Conservation (phyloP, 1,140 invertebrate genomes). For the Schlechtendalia chinensis region DNA sequence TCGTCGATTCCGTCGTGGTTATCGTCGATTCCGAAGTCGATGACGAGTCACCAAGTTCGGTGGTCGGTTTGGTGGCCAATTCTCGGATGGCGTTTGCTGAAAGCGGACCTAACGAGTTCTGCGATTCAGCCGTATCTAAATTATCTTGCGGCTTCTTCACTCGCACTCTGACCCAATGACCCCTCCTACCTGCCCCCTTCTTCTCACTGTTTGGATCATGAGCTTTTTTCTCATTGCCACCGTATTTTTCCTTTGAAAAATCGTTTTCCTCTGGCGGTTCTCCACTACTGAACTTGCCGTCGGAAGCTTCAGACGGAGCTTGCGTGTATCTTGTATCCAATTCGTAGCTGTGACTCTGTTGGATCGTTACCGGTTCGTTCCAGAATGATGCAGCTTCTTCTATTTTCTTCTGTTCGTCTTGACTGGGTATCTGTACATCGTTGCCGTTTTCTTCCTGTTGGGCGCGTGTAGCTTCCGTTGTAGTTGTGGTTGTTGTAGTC, state of each 20-base stretch:
- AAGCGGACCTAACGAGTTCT: conserved; percentile 56
- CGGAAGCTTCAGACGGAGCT: conserved; percentile 56
- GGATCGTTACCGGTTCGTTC: conserved; percentile 53
- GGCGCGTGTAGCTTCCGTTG: background rate
- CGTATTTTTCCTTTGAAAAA: conserved; percentile 12
- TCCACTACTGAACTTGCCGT: conserved; percentile 61
- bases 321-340: conserved; percentile 34
- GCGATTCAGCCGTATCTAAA: conserved; percentile 69
- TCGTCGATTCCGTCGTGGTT: background rate
- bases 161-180: conserved; percentile 65
- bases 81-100: conserved; percentile 57
- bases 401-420: conserved; percentile 33
- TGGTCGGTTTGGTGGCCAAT: conserved; percentile 54
- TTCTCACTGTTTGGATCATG: conserved; percentile 21
- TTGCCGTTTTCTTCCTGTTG: conserved; percentile 23
- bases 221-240: conserved; percentile 1
- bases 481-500: conserved; percentile 50
- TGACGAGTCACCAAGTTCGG: conserved; percentile 50
- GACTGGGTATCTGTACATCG: background rate
- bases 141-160: conserved; percentile 60
- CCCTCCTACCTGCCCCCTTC: conserved; percentile 57
- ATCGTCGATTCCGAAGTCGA: conserved; percentile 12
- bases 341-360: conserved; percentile 54
- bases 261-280: conserved; percentile 51
- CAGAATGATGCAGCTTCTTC: conserved; percentile 51